Evolutionary conservation across 2,797 vertebrate genomes (phyloP), one percentile per base, ranked within the genome.

Genomic region (Arnoldichthys spilopterus): DNA sequence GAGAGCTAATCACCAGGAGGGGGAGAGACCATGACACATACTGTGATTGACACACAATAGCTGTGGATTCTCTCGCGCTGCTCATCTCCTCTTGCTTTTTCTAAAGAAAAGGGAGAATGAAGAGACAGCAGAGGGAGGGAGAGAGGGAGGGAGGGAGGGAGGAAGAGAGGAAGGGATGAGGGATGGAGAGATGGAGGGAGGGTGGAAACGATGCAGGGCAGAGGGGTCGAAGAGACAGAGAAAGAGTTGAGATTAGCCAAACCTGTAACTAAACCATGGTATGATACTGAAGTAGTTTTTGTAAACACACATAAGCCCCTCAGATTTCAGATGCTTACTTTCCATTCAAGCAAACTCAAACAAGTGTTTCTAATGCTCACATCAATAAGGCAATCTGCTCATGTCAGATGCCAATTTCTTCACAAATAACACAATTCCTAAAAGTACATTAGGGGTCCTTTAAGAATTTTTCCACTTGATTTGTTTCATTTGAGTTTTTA

Each of bases 21-120:
- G 83, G 76, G 83, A 82, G 63, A 76, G 82, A 83, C 82, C 79
- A 77, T 85, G 84, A 90, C 70, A 89, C 85, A 89, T 82, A 87
- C 80, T 87, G 89, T 94, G 93, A 94, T 93, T 94, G 92, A 93
- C 93, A 93, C 91, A 94, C 93, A 94, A 93, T 93, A 90, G 93
- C 88, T 87, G 87, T 74, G 84, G 87, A 93, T 93, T 94, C 92
- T 93, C 93, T 93, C 91, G 90, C 91, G 89, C 83, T 82, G 85
- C 86, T 87, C 86, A 81, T 84, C 85, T 85, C 83, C 69, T 80
- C 84, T 82, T 77, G 79, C 84, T 79, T 85, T 83, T 85, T 85
- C 81, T 85, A 85, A 85, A 85, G 85, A 86, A 86, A 86, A 83
- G 79, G 78, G 74, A 85, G 83, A 85, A 83, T 83, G 81, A 76